These are phyloP conservation scores for Ivindomyrus marchei DNA, from an alignment of 2,113 vertebrate genomes.

Conservation along the genomic window DNA sequence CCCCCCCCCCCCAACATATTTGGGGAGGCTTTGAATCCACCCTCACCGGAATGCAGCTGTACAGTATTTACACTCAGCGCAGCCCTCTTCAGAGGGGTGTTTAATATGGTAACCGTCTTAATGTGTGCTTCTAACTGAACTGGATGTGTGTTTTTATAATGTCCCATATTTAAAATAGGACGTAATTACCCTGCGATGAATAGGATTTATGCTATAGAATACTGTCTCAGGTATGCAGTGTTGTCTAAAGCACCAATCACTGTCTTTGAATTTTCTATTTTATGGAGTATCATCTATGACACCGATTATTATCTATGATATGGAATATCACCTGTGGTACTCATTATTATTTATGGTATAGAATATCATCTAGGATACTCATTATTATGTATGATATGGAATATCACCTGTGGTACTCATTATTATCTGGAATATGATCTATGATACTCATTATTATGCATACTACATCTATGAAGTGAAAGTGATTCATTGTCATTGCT, in stretches of 20 bases:
- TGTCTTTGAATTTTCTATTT: not conserved
- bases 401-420: not conserved
- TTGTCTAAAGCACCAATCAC: not conserved
- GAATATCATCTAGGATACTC: not conserved
- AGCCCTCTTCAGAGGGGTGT: not conserved
- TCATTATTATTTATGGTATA: not conserved
- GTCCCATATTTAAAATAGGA: not conserved
- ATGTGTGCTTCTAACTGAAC: not conserved
- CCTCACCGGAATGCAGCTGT: not conserved
- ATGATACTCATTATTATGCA: not conserved
- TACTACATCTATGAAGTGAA: not conserved
- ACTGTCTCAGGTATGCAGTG: not conserved
- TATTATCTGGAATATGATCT: not conserved
- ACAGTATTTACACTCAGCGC: not conserved
- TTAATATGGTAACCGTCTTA: not conserved
- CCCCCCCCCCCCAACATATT: not conserved
- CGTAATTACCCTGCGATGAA: not conserved
- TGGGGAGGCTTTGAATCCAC: not conserved
- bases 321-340: not conserved
- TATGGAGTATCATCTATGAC: not conserved
- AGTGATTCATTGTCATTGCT: not conserved
- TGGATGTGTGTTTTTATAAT: not conserved
- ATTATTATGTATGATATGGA: not conserved
- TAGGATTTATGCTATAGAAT: not conserved
- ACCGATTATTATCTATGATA: not conserved